Evolutionary conservation across 2,888 invertebrate genomes (phyloP).

Genomic region (Troilus luridus): DNA sequence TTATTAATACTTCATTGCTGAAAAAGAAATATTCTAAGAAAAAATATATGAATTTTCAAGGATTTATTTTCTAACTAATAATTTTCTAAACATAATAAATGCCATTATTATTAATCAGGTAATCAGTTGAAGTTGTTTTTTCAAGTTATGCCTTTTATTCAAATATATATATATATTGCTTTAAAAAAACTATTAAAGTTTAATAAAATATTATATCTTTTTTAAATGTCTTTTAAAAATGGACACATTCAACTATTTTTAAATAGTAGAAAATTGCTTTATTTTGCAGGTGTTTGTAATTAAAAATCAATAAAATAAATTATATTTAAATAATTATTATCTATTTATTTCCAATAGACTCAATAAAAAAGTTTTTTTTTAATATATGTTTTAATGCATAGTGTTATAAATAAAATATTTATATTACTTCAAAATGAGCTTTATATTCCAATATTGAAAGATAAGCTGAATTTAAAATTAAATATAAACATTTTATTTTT

Average conservation of each 20-base stretch:
- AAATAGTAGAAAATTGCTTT: not conserved
- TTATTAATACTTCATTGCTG: not conserved
- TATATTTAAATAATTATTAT: no score
- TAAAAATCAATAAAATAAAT: no score
- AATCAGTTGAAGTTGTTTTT: no score
- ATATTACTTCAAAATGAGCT: no score
- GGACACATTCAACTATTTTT: not conserved
- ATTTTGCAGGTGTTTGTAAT: no score
- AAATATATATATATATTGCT: not conserved
- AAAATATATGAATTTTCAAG: not conserved
- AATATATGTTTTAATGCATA: no score
- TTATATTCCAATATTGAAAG: no score
- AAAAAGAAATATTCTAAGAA: not conserved
- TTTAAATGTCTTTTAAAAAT: not conserved
- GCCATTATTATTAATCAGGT: not conserved
- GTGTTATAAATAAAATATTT: no score
- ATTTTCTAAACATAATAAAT: not conserved
- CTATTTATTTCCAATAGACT: no score
- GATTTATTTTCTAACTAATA: not conserved
- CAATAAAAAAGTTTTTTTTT: no score
- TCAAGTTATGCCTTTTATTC: not conserved
- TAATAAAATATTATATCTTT: not conserved
- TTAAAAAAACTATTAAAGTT: not conserved
- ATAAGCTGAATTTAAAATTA: no score
- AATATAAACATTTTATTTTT: not conserved